phyloP scores from a whole-genome alignment of 2,113 vertebrate genomes.

The Silurus glanis region DNA sequence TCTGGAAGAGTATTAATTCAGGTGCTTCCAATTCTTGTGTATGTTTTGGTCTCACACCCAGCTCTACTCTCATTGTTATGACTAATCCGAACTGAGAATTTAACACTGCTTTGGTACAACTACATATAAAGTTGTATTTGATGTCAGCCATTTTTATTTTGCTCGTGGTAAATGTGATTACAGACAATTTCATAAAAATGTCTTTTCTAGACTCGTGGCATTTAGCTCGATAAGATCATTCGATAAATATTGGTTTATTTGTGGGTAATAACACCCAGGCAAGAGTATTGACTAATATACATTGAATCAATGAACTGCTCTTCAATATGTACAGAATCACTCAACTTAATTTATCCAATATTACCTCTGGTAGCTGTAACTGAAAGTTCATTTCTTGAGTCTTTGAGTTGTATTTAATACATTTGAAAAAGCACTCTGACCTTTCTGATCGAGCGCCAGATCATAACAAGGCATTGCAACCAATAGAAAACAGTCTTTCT shows the following conservation, averaged over 20 bases:
- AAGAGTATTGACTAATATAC: conserved; percentile 15
- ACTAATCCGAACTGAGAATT: background rate
- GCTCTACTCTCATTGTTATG: background rate
- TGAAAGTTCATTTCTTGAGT: background rate
- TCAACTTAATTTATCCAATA: background rate
- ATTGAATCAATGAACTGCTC: background rate
- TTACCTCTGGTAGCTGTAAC: background rate
- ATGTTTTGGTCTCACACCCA: background rate
- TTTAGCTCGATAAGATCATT: conserved; percentile 34
- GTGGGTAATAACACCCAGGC: conserved; percentile 42
- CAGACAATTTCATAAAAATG: background rate
- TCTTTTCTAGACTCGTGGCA: background rate
- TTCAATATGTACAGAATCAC: background rate
- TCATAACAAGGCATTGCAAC: background rate
- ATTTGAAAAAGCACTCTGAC: background rate
- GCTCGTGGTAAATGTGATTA: background rate
- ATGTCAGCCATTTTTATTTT: conserved; percentile 1
- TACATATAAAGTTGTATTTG: conserved; percentile 41
- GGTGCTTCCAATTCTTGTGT: no score
- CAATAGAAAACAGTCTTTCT: conserved; percentile 55
- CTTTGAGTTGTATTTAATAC: background rate
- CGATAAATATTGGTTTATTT: conserved; percentile 24
- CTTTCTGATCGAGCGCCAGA: background rate
- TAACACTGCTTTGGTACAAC: background rate
- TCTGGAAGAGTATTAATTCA: no score